A percentile compares a stretch with the other conserved stretches of the same genome.
These are phyloP conservation scores for Oophaga pumilio DNA, from an alignment of 2,113 vertebrate genomes.

Conservation along the genomic window DNA sequence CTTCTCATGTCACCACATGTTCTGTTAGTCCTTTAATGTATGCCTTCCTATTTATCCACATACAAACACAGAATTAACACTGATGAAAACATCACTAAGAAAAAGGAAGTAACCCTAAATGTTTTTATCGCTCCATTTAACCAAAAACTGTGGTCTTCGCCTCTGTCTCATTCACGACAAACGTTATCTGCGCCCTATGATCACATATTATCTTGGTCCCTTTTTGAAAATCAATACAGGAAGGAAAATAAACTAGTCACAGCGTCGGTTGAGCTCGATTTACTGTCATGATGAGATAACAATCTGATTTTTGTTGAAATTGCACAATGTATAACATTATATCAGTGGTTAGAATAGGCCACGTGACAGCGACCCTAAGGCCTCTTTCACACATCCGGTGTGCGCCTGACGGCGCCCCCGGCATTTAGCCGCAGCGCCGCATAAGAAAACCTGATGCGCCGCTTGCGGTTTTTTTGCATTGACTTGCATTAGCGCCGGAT, in stretches of 20 bases:
- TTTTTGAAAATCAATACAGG: slow-evolving; percentile 8
- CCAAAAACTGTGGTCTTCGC: slow-evolving; percentile 43
- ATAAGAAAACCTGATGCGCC: too few species aligned
- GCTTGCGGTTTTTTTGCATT: too few species aligned
- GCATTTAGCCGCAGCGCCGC: too few species aligned
- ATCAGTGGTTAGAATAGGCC: background rate
- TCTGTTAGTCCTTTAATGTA: slow-evolving; percentile 54
- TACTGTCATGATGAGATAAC: background rate
- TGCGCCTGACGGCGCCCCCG: too few species aligned
- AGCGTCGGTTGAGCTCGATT: background rate
- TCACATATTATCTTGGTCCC: background rate
- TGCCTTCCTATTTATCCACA: slow-evolving; percentile 42
- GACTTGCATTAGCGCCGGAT: too few species aligned
- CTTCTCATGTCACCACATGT: slow-evolving; percentile 65
- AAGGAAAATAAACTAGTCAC: slow-evolving; percentile 14
- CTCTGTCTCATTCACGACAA: slow-evolving; percentile 4
- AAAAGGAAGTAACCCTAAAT: background rate
- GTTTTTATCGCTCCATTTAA: slow-evolving; percentile 51
- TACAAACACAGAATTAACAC: slow-evolving; percentile 49
- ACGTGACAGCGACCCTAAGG: background rate
- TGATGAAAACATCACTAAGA: background rate
- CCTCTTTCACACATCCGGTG: too few species aligned
- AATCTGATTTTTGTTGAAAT: background rate
- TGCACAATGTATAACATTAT: background rate
- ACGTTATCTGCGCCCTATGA: background rate